These are phyloP conservation scores for Cassiopea andromeda DNA, from an alignment of 30 jellyfish, hydroid and myxozoan species.

Conservation along the genomic window DNA sequence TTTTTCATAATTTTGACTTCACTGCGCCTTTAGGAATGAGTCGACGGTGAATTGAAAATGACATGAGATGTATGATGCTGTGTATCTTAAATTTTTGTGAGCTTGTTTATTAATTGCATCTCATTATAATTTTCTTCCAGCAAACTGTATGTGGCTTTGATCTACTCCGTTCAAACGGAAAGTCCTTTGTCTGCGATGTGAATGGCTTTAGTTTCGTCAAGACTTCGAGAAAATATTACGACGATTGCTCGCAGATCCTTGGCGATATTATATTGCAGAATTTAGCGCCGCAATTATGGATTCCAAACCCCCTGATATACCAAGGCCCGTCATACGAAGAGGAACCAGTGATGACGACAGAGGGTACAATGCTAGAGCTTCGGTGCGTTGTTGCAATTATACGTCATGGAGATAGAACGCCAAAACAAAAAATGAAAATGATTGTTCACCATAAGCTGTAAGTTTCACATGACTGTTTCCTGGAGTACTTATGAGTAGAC, in stretches of 20 bases:
- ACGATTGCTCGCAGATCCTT: slow-evolving; percentile 95
- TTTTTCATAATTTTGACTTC: no score
- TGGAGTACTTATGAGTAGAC: no score
- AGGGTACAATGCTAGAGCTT: slow-evolving; percentile 91
- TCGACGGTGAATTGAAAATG: no score
- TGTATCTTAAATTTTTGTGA: no score
- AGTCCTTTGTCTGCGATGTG: slow-evolving; percentile 96
- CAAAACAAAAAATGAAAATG: slow-evolving; percentile 99
- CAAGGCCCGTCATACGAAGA: slow-evolving; percentile 71
- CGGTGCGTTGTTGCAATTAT: slow-evolving; percentile 96
- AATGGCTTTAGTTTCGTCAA: slow-evolving; percentile 99
- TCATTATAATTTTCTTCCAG: slow-evolving; percentile 59
- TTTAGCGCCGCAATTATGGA: slow-evolving; percentile 97
- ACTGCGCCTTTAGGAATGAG: no score
- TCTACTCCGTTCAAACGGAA: slow-evolving; percentile 92
- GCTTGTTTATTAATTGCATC: neutral
- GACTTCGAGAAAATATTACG: slow-evolving; percentile 96
- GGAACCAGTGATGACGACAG: slow-evolving; percentile 82
- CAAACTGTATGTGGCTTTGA: slow-evolving; percentile 99
- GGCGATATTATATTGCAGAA: slow-evolving; percentile 92
- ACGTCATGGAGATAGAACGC: slow-evolving; percentile 99
- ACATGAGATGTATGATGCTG: no score
- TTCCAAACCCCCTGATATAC: slow-evolving; percentile 83
- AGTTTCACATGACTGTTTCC: slow-evolving; percentile 52
- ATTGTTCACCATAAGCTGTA: slow-evolving; percentile 89